These are phyloP conservation scores for Stratiolaelaps scimitus DNA, from an alignment of 1,140 invertebrate species.

Conservation along the genomic window DNA sequence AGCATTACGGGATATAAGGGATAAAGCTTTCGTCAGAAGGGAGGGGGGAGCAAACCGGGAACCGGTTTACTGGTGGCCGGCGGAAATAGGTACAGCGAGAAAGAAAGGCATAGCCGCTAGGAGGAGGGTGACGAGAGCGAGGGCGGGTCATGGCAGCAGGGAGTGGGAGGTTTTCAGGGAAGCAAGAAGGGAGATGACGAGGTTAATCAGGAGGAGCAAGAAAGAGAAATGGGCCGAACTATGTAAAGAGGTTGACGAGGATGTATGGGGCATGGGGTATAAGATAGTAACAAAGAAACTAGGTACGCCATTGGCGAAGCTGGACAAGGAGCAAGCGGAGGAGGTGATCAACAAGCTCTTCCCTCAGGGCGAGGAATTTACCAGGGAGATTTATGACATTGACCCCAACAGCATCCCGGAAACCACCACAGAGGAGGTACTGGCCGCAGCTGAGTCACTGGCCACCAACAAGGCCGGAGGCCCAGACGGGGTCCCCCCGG, in stretches of 20 bases:
- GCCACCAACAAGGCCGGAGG: not conserved
- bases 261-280: not conserved
- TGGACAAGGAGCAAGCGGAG: not conserved
- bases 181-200: not conserved
- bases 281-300: not conserved
- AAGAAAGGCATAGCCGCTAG: not conserved
- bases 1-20: not conserved
- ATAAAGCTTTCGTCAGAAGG: not conserved
- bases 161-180: not conserved
- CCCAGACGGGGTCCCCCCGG: too few species aligned
- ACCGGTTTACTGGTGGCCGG: too few species aligned
- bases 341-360: not conserved
- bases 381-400: not conserved
- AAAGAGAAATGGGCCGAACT: not conserved
- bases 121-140: not conserved
- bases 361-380: not conserved
- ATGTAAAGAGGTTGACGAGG: not conserved
- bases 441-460: not conserved
- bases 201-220: too few species aligned
- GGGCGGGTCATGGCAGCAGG: not conserved
- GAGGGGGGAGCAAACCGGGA: not conserved
- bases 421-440: not conserved
- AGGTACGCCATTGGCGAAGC: not conserved
- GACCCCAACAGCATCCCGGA: too few species aligned
- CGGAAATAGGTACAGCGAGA: too few species aligned